A percentile compares a stretch with the other conserved stretches of the same genome.
phyloP scores from a whole-genome alignment of 1,140 invertebrate species.

The Hypothenemus hampei region DNA sequence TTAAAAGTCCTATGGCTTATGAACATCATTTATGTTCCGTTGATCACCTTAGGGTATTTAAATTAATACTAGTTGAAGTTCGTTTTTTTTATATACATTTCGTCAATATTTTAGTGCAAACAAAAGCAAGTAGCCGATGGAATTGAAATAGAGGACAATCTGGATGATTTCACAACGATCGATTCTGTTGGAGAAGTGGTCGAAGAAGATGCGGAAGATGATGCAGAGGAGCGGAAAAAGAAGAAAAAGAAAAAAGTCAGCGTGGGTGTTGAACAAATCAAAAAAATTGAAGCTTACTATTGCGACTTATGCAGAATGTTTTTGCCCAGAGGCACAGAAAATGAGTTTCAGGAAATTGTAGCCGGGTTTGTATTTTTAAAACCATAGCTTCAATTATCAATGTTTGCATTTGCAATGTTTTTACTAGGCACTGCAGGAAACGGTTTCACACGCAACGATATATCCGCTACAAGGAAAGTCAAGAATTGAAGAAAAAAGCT shows the following conservation, averaged over 20 bases:
- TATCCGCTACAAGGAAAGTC: constrained; percentile 67
- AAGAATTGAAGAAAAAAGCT: constrained; percentile 60
- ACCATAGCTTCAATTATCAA: neutral
- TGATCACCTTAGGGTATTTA: constrained; percentile 68
- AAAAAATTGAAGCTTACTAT: constrained; percentile 65
- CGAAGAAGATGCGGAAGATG: constrained; percentile 49
- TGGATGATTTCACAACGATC: constrained; percentile 78
- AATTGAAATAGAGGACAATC: constrained; percentile 63
- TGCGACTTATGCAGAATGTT: constrained; percentile 73
- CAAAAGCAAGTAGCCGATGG: constrained; percentile 45
- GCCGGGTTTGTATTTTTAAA: constrained; percentile 36
- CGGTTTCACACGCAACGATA: constrained; percentile 67
- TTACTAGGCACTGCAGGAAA: constrained; percentile 64
- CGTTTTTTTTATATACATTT: too few relatives aligned
- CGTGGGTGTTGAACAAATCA: constrained; percentile 70
- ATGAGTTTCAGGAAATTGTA: constrained; percentile 52
- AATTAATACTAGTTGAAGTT: neutral
- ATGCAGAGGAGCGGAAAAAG: constrained; percentile 50
- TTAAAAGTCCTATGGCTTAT: constrained; percentile 75
- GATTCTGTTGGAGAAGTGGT: constrained; percentile 81
- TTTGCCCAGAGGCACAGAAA: constrained; percentile 57
- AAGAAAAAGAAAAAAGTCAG: constrained; percentile 57
- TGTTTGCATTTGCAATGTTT: neutral
- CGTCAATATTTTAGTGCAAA: constrained; percentile 61
- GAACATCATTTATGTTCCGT: constrained; percentile 74